Evolutionary conservation across 2,797 vertebrate species (phyloP).

Genomic region (Melanotaenia trifasciata): DNA sequence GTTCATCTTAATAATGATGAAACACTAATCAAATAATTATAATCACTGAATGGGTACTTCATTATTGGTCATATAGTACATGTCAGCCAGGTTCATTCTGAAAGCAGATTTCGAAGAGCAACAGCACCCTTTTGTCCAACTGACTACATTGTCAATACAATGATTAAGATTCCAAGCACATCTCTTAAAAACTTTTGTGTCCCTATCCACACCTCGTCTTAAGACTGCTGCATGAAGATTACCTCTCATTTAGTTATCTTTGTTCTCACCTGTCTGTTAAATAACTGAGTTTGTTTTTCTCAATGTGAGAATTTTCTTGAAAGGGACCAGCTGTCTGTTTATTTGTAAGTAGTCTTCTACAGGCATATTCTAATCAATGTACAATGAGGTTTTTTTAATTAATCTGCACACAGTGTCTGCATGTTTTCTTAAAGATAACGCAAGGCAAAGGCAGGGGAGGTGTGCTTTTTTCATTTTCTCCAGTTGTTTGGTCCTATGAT

Average conservation of each 20-base stretch:
- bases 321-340: slow-evolving; percentile 68
- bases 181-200: slow-evolving; percentile 28
- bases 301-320: slow-evolving; percentile 57
- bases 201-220: slow-evolving; percentile 32
- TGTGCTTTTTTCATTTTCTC: slow-evolving; percentile 58
- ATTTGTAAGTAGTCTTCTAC: slow-evolving; percentile 67
- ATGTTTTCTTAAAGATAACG: slow-evolving; percentile 81
- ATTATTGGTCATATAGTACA: not conserved
- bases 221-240: slow-evolving; percentile 59
- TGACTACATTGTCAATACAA: slow-evolving; percentile 16
- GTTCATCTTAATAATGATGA: not conserved
- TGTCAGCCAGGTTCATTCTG: slow-evolving; percentile 3
- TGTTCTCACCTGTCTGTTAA: slow-evolving; percentile 73
- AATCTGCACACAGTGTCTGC: slow-evolving; percentile 73
- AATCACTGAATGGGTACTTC: not conserved
- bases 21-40: not conserved
- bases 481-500: slow-evolving; percentile 64
- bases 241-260: slow-evolving; percentile 65
- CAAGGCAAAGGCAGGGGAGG: slow-evolving; percentile 45
- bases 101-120: slow-evolving; percentile 18
- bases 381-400: slow-evolving; percentile 76
- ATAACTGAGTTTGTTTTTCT: slow-evolving; percentile 62
- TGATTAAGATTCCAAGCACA: slow-evolving; percentile 52
- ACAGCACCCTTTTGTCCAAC: slow-evolving; percentile 7
- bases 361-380: slow-evolving; percentile 71